A percentile compares a stretch with the other conserved stretches of the same genome.
Conservation (phyloP, 2,113 vertebrate genomes). For the Edolisoma coerulescens region DNA sequence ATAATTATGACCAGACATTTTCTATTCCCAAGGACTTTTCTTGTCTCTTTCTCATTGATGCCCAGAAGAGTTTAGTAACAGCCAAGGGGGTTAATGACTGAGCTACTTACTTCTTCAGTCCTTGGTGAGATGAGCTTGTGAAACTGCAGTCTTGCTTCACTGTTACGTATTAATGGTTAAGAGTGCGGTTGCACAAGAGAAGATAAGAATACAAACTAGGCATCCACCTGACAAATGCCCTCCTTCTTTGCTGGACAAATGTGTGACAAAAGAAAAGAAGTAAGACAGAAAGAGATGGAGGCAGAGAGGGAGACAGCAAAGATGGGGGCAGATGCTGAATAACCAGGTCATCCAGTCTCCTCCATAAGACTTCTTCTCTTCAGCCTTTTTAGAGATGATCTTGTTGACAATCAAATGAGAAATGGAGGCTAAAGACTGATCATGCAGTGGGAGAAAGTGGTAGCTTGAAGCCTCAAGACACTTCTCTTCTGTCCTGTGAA, state of each 20-base stretch:
- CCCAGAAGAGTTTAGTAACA: background rate
- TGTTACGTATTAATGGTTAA: background rate
- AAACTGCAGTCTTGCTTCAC: background rate
- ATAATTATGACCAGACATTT: background rate
- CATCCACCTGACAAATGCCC: background rate
- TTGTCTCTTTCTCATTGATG: background rate
- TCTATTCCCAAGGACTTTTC: background rate
- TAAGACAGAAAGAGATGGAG: background rate
- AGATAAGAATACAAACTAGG: background rate
- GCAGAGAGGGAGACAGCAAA: background rate
- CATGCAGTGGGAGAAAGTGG: background rate
- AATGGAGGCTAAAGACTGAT: background rate
- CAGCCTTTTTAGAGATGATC: background rate
- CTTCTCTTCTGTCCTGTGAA: background rate
- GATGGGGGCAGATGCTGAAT: background rate
- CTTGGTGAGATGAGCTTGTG: background rate
- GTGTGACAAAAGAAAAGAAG: background rate
- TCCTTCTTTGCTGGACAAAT: background rate
- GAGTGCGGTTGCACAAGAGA: background rate
- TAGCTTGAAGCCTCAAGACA: background rate
- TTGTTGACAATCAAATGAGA: background rate
- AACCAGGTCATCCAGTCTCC: background rate
- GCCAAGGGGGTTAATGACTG: background rate
- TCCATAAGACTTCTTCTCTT: background rate
- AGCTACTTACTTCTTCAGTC: background rate